Evolutionary conservation across 2,113 vertebrate species (phyloP), one percentile per base, ranked within the genome.

Genomic region (Apteryx mantelli): DNA sequence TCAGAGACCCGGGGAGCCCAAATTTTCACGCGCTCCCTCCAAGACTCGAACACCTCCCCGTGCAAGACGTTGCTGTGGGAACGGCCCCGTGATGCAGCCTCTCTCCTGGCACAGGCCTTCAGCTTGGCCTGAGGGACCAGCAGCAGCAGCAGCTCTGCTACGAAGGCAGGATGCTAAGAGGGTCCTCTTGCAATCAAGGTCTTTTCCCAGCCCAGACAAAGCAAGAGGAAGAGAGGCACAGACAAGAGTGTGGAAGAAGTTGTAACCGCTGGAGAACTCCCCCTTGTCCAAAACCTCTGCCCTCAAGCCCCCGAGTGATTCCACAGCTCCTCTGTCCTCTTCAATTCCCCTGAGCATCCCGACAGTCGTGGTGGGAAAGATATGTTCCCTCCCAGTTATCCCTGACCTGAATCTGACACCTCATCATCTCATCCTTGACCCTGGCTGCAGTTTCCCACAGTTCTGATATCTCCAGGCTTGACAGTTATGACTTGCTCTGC

Each of bases 391-490:
- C 44, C 8, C 44, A 91, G 60, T 68, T 32, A 64, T 38, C 5
- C n/a, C 64, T 89, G 86, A 82, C 89, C 94, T 87, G 53, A 4
- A 26, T 74, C 66, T 95, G 82, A 36, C 89, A 89, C 70, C 81
- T 96, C 94, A 71, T 93, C 92, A 73, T 13, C 66, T 53, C 69
- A 6, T 34, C 83, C 91, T 92, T 17, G 26, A 83, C 38, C 20
- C 83, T 88, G 4, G 16, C 46, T 89, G 50, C 40, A 9, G 3
- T 82, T 96, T 94, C 92, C 89, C 92, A 95, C 77, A 91, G 86
- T 82, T 9, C 71, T 26, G 48, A 80, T 44, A 28, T 60, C 73
- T 73, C n/a, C 81, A 69, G 69, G 4, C 86, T 56, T 5, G 4
- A 13, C 44, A 11, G 42, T 8, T 76, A 42, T n/a, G 38, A 64